A percentile compares a stretch with the other conserved stretches of the same genome.
Evolutionary conservation across 1,140 invertebrate genomes (phyloP).

Genomic region (Gryon sp.): DNA sequence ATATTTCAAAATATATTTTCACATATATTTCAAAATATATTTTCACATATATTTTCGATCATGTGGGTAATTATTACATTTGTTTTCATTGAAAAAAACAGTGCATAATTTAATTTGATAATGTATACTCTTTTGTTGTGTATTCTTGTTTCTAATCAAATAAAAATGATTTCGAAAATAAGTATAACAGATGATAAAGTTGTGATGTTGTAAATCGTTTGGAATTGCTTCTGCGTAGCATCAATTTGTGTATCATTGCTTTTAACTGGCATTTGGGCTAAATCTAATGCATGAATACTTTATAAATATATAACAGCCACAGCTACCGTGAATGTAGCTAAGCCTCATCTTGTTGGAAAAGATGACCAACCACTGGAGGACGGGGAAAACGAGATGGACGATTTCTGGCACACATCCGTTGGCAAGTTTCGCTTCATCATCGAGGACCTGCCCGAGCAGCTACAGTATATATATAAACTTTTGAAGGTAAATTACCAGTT

Average conservation of each 20-base stretch:
- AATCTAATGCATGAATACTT: constrained; percentile 59
- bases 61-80: too few species aligned
- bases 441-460: constrained; percentile 93
- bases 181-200: constrained; percentile 26
- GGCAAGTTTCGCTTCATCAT: constrained; percentile 95
- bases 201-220: constrained; percentile 23
- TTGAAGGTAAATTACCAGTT: constrained; percentile 84
- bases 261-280: constrained; percentile 49
- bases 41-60: too few species aligned
- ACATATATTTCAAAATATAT: too few species aligned
- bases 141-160: too few species aligned
- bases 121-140: too few species aligned
- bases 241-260: constrained; percentile 53
- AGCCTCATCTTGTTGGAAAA: constrained; percentile 84
- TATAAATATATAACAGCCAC: constrained; percentile 76
- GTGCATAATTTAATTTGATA: too few species aligned
- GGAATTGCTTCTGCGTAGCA: constrained; percentile 40
- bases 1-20: too few species aligned
- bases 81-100: too few species aligned
- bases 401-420: constrained; percentile 94
- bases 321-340: constrained; percentile 83
- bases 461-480: constrained; percentile 95
- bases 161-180: neutral
- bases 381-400: constrained; percentile 85
- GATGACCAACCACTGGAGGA: constrained; percentile 85